Conservation (phyloP, 1,140 invertebrate genomes). For the Panagrolaimus sp. region DNA sequence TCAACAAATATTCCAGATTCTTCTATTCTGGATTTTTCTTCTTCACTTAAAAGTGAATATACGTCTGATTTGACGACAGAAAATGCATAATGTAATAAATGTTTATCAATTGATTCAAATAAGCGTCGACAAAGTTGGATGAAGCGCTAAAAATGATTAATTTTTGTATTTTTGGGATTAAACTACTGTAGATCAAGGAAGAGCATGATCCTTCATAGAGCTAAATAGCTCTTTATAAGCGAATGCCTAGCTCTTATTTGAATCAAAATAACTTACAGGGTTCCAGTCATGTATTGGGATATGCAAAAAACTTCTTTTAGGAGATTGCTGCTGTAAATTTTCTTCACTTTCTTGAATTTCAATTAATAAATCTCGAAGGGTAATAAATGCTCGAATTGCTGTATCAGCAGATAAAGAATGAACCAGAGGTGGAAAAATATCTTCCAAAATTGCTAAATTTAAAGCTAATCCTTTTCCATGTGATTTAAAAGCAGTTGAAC, state of each 20-base stretch:
- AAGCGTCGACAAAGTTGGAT: slow-evolving; percentile 42
- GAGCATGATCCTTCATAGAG: too few relatives aligned
- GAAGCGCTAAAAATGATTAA: slow-evolving; percentile 40
- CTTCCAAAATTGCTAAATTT: slow-evolving; percentile 49
- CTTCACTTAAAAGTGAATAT: slow-evolving; percentile 35
- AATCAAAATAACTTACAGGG: background rate
- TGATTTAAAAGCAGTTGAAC: slow-evolving; percentile 41
- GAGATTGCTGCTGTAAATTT: background rate
- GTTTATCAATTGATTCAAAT: slow-evolving; percentile 47
- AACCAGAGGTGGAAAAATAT: slow-evolving; percentile 48
- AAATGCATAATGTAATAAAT: slow-evolving; percentile 52
- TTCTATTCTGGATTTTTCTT: slow-evolving; percentile 48
- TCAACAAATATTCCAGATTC: slow-evolving; percentile 56
- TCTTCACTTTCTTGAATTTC: slow-evolving; percentile 21
- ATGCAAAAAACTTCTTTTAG: slow-evolving; percentile 18
- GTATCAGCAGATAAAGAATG: slow-evolving; percentile 46
- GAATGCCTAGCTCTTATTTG: too few relatives aligned
- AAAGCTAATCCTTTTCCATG: slow-evolving; percentile 49
- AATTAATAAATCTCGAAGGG: slow-evolving; percentile 36
- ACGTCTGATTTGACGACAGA: slow-evolving; percentile 49
- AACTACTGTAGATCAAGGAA: too few relatives aligned
- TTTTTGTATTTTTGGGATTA: too few relatives aligned
- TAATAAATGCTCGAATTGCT: slow-evolving; percentile 51
- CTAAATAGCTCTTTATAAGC: too few relatives aligned
- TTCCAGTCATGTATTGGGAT: slow-evolving; percentile 1